Evolutionary conservation across 2,797 vertebrate species (phyloP).

Genomic region (Falco naumanni): DNA sequence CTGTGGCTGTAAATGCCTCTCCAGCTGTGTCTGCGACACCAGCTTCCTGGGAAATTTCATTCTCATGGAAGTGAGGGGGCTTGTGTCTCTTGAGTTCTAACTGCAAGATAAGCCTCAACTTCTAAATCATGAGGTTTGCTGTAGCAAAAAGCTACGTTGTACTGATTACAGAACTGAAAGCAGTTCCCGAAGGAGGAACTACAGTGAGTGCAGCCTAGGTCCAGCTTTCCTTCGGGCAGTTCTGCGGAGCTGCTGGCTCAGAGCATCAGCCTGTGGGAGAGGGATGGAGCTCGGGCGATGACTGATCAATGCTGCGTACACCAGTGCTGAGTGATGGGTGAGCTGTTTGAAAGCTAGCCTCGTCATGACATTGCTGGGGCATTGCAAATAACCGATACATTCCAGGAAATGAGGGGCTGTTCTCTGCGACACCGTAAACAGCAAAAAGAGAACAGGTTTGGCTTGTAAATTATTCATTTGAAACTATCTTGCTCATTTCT

Average conservation of each 20-base stretch:
- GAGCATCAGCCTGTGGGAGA: neutral
- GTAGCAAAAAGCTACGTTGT: neutral
- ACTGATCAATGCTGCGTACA: neutral
- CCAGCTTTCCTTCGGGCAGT: neutral
- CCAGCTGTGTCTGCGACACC: neutral
- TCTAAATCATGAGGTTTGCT: neutral
- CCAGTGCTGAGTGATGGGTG: neutral
- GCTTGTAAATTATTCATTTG: constrained; percentile 35
- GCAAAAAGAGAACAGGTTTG: neutral
- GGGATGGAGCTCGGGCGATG: neutral
- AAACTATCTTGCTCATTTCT: constrained; percentile 23
- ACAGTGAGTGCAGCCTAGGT: neutral
- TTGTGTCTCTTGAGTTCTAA: neutral
- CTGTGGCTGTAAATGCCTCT: neutral
- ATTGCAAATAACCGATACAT: neutral
- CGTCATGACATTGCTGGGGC: neutral
- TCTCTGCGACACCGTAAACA: neutral
- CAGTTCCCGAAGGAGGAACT: neutral
- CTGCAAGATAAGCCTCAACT: neutral
- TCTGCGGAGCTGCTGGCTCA: neutral
- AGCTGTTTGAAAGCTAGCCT: neutral
- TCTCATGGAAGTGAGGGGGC: neutral
- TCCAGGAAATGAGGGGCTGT: neutral
- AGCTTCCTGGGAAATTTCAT: neutral
- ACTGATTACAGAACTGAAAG: neutral